Base-by-base conservation (phyloP, 2,888 invertebrate species). In the Drosophila anomelani region DNA sequence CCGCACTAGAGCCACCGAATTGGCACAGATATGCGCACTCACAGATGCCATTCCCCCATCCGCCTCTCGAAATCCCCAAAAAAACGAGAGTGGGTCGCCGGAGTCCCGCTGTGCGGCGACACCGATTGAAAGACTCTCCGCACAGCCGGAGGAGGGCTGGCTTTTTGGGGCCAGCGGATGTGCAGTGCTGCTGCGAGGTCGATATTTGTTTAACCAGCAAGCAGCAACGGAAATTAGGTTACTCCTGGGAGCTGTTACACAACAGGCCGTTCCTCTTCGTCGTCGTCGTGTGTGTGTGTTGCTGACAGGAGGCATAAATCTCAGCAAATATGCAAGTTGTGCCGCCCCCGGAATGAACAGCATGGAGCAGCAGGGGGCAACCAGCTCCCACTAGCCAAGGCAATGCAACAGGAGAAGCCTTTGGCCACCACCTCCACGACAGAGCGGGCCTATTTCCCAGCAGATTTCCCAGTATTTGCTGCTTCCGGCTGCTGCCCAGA, bases 221-320 rank as follows among this genome's bases (percentile, higher is more conserved):
- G 51, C 41, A 67, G 44, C 66, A 81, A 66, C 74, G 68, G 74
- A 85, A 83, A 88, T 85, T 83, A 85, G 85, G 88, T 85, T 88
- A 80, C 82, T 73, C 68, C 67, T 49, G 79, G 69, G 75, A 64
- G 66, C 75, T 66, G 58, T 77, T 85, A 76, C 70, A 81, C 69
- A 80, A 51, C 51, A 80, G 54, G 66, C 70, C 39, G 51, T 51
- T 15, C 46, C 46, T 47, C 47, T 29, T 32, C 29, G 7, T 29
- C n/a, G 29, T 6, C 51, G 20, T 20, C 17, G 39, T 32, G 47
- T 23, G 43, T 76, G 69, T 51, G 29, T 60, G 64, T 32, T 38
- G 41, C 61, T 51, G 57, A 61, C 58, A 57, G 57, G 49, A 49
- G 68, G 54, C 47, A 85, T 83, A 87, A 83, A 87, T 83, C 79